These are phyloP conservation scores for Trichopoda pennipes DNA, from an alignment of 2,888 invertebrate genomes.

Conservation along the genomic window DNA sequence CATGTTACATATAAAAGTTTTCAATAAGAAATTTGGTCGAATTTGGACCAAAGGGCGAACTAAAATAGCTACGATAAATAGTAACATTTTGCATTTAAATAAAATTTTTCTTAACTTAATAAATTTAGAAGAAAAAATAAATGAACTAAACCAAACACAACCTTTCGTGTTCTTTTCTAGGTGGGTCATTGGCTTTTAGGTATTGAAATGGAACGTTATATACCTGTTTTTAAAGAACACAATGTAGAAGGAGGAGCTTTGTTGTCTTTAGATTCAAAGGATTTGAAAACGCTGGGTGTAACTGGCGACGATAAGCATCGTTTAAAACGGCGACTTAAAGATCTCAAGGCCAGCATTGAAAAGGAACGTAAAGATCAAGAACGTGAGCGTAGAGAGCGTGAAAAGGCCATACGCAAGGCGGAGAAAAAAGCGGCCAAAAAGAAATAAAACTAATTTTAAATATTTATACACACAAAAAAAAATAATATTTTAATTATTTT, in stretches of 20 bases:
- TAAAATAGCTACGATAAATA: too few relatives aligned
- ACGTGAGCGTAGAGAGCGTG: conserved; percentile 90
- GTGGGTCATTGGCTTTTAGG: conserved; percentile 95
- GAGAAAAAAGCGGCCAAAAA: conserved; percentile 90
- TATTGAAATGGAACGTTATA: conserved; percentile 92
- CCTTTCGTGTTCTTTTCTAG: conserved; percentile 80
- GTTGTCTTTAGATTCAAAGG: conserved; percentile 93
- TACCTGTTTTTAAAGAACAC: conserved; percentile 92
- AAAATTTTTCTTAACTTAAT: too few relatives aligned
- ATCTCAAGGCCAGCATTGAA: conserved; percentile 88
- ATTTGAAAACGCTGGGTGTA: conserved; percentile 93
- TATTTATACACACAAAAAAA: conserved; percentile 63
- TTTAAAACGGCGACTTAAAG: conserved; percentile 92
- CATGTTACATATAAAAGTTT: too few relatives aligned
- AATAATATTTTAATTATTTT: conserved; percentile 60
- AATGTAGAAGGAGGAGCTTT: conserved; percentile 93
- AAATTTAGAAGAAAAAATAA: too few relatives aligned
- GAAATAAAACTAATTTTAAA: conserved; percentile 76
- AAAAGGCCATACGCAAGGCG: conserved; percentile 92
- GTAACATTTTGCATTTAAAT: too few relatives aligned
- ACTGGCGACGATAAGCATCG: conserved; percentile 90
- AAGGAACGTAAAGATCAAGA: conserved; percentile 89
- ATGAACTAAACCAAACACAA: too few relatives aligned
- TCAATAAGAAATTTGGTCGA: too few relatives aligned
- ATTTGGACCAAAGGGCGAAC: too few relatives aligned